These are phyloP conservation scores for Bactericera cockerelli DNA, from an alignment of 1,140 invertebrate species.

Conservation along the genomic window DNA sequence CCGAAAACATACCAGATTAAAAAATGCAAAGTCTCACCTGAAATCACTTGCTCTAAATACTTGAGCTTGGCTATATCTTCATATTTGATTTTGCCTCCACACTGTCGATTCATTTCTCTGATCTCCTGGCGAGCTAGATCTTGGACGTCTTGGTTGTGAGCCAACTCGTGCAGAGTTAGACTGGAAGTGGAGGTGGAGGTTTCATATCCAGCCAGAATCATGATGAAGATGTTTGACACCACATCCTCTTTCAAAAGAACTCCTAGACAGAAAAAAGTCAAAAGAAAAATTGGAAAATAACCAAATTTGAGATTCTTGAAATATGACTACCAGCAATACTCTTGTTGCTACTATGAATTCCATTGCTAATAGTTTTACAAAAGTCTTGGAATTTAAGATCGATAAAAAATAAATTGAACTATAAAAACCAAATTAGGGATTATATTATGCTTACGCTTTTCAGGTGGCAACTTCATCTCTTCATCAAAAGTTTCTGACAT, in stretches of 20 bases:
- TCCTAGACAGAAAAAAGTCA: no score
- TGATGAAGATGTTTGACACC: conserved; percentile 43
- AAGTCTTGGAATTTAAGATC: no score
- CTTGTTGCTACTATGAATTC: no score
- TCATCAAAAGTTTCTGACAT: conserved; percentile 21
- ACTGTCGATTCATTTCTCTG: conserved; percentile 28
- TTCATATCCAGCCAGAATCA: conserved; percentile 52
- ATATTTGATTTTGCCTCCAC: conserved; percentile 32
- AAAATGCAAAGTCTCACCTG: conserved; percentile 25
- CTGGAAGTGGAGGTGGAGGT: conserved; percentile 45
- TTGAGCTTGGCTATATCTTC: conserved; percentile 34
- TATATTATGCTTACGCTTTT: background rate
- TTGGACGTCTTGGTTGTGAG: conserved; percentile 40
- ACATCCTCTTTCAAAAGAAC: conserved; percentile 11
- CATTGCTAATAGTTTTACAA: no score
- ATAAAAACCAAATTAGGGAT: no score
- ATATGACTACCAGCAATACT: no score
- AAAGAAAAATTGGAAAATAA: no score
- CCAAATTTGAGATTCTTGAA: no score
- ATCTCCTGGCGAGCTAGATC: conserved; percentile 40
- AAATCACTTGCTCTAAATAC: conserved; percentile 37
- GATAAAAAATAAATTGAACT: no score
- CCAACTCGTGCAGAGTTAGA: conserved; percentile 39
- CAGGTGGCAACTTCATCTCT: background rate
- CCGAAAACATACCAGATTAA: no score